Percentiles rank a stretch among this genome's conserved stretches.
Evolutionary conservation across 2,113 vertebrate species (phyloP).

Genomic region (Hemiscyllium ocellatum): DNA sequence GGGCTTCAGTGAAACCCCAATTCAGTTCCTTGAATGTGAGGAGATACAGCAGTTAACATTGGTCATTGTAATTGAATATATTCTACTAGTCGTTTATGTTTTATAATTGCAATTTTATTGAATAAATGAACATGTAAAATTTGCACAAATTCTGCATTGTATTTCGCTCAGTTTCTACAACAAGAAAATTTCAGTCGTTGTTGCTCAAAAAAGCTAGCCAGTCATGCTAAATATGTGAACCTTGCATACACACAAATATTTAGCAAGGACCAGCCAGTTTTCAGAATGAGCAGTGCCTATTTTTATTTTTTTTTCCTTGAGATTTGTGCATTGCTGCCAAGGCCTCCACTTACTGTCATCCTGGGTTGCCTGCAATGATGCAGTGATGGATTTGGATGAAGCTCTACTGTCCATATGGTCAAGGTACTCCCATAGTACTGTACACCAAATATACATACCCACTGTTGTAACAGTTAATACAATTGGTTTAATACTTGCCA

Average conservation of each 20-base stretch:
- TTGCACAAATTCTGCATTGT: background rate
- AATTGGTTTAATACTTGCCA: background rate
- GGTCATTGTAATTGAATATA: background rate
- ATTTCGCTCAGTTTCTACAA: background rate
- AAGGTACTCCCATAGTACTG: background rate
- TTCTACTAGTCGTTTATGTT: background rate
- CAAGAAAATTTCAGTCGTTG: background rate
- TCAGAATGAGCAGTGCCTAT: background rate
- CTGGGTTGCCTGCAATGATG: background rate
- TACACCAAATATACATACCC: background rate
- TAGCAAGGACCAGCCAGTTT: slow-evolving; percentile 32
- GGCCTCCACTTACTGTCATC: background rate
- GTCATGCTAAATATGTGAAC: slow-evolving; percentile 36
- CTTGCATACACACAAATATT: background rate
- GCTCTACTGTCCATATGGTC: background rate
- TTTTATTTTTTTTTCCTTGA: background rate
- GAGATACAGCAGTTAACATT: background rate
- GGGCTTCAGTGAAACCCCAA: background rate
- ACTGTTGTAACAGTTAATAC: background rate
- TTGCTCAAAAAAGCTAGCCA: slow-evolving; percentile 29
- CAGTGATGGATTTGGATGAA: background rate
- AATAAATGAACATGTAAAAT: background rate
- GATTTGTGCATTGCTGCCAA: background rate
- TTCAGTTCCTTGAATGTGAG: background rate
- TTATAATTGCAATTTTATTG: background rate